A percentile compares a stretch with the other conserved stretches of the same genome.
Evolutionary conservation across 2,797 vertebrate genomes (phyloP).

Genomic region (Pseudopleuronectes americanus): DNA sequence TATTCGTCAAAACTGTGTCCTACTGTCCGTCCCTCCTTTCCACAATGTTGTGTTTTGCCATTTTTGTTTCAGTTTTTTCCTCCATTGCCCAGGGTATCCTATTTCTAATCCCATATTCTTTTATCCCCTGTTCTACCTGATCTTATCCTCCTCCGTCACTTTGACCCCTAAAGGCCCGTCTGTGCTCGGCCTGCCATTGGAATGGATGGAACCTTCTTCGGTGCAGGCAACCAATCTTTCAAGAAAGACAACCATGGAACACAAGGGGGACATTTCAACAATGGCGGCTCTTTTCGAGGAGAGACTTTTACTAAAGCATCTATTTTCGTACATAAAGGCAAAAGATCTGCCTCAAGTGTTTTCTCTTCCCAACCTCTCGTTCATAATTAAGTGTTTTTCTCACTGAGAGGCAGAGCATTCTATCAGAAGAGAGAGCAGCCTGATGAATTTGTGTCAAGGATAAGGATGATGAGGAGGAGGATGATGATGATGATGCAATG

Average conservation of each 20-base stretch:
- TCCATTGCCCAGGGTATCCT: not conserved
- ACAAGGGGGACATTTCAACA: no score
- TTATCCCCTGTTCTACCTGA: not conserved
- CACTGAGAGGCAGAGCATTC: not conserved
- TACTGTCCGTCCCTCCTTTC: constrained; percentile 4
- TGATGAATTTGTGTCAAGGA: constrained; percentile 9
- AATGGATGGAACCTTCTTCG: no score
- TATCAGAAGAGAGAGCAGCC: constrained; percentile 1
- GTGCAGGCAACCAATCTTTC: no score
- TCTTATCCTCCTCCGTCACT: not conserved
- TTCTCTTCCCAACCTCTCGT: not conserved
- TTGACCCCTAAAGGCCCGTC: no score
- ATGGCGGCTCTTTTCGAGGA: no score
- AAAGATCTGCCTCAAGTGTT: not conserved
- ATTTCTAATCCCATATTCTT: not conserved
- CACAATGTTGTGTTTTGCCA: not conserved
- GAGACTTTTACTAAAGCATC: no score
- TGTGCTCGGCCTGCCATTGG: no score
- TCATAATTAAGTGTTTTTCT: not conserved
- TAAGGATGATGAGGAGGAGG: constrained; percentile 3
- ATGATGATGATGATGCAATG: not conserved
- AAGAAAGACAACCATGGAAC: no score
- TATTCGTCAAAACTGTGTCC: constrained; percentile 44
- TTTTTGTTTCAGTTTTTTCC: not conserved
- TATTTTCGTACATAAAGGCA: no score